These are phyloP conservation scores for Camelus dromedarius DNA, from an alignment of 2,113 vertebrate genomes.

Conservation along the genomic window DNA sequence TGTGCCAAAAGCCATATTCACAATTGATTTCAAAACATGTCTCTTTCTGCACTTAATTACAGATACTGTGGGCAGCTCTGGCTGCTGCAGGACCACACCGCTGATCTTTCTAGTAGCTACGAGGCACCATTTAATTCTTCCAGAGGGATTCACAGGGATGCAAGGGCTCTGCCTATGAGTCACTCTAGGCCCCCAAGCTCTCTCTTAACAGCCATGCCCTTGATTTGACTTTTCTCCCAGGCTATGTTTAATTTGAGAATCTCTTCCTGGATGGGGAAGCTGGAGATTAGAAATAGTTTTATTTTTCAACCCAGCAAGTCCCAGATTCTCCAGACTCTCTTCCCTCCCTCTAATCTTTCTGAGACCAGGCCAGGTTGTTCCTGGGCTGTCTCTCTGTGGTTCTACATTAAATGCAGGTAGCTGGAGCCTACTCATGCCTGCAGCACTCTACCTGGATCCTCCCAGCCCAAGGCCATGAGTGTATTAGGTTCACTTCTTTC, in stretches of 20 bases:
- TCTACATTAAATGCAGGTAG: no score
- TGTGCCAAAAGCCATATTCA: background rate
- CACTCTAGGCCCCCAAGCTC: background rate
- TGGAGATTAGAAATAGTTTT: background rate
- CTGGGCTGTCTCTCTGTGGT: background rate
- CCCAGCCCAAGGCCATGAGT: background rate
- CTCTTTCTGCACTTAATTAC: background rate
- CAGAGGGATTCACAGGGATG: background rate
- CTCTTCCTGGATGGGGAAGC: background rate
- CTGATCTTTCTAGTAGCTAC: background rate
- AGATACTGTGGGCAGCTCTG: background rate
- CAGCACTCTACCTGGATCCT: background rate
- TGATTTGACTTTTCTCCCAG: background rate
- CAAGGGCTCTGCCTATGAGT: background rate
- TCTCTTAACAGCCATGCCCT: background rate
- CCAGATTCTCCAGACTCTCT: background rate
- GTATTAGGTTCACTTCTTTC: background rate
- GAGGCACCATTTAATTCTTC: background rate
- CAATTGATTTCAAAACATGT: background rate
- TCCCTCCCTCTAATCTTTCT: background rate
- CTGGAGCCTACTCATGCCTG: fast-evolving
- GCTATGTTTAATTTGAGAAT: background rate
- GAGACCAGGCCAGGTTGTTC: background rate
- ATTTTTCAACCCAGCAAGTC: background rate
- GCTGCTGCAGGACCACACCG: background rate